Conservation (phyloP, 2,113 vertebrate species). For the Kobus ellipsiprymnus region DNA sequence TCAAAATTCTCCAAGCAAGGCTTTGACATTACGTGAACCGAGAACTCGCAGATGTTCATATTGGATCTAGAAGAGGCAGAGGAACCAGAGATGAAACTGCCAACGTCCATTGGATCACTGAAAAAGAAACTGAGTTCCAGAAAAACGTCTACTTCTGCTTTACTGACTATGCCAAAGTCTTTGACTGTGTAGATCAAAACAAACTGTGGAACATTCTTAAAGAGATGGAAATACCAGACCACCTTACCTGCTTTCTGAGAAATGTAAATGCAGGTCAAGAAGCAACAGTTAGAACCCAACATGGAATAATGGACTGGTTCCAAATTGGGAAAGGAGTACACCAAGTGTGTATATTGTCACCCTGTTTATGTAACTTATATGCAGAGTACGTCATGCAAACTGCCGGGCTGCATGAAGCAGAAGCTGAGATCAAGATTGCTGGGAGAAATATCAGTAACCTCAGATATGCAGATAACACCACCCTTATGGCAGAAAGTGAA, state of each 20-base stretch:
- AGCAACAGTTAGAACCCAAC: background rate
- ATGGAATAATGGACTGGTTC: background rate
- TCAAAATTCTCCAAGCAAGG: background rate
- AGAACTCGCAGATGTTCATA: background rate
- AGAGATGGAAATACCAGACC: background rate
- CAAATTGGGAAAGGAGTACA: background rate
- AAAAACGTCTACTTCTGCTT: background rate
- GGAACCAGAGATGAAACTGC: background rate
- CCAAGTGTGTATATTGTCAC: background rate
- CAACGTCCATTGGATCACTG: background rate
- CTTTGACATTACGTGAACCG: rapidly evolving
- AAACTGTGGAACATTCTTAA: background rate
- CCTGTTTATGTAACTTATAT: background rate
- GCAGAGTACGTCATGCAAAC: background rate
- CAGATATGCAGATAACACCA: background rate
- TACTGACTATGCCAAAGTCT: background rate
- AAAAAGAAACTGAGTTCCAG: background rate
- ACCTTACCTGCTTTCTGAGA: background rate
- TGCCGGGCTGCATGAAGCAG: background rate
- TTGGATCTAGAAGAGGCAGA: background rate
- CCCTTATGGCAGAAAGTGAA: background rate
- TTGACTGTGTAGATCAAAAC: background rate
- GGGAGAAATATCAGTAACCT: background rate
- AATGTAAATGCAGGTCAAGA: background rate
- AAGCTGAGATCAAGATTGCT: background rate